These are phyloP conservation scores for Erythrolamprus reginae DNA, from an alignment of 2,113 vertebrate genomes.

Conservation along the genomic window DNA sequence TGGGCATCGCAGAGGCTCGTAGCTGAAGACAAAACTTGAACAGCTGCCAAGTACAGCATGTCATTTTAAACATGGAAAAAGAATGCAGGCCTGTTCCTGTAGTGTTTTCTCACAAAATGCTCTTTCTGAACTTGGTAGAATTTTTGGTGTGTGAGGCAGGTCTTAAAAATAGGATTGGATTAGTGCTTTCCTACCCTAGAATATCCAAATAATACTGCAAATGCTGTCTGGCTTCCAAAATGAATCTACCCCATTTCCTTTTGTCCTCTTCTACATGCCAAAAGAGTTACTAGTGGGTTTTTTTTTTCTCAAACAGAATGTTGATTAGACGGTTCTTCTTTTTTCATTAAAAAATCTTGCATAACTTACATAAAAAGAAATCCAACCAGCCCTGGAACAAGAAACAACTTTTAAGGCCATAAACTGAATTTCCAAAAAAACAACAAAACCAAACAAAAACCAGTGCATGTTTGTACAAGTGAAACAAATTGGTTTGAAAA, in stretches of 20 bases:
- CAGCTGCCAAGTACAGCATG: conserved; percentile 45
- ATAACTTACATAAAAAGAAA: not conserved
- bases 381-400: not conserved
- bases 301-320: not conserved
- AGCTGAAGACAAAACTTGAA: conserved; percentile 50
- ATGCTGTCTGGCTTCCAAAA: not conserved
- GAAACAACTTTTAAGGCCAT: not conserved
- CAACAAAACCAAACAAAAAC: not conserved
- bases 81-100: conserved; percentile 47
- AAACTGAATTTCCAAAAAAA: not conserved
- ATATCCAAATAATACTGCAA: not conserved
- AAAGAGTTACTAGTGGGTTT: not conserved
- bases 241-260: conserved; percentile 12
- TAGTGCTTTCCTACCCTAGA: not conserved
- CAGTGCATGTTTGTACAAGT: not conserved
- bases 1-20: conserved; percentile 36
- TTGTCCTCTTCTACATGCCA: conserved; percentile 14
- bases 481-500: not conserved
- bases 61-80: conserved; percentile 47
- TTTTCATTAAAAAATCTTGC: not conserved
- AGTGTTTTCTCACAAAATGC: conserved; percentile 35
- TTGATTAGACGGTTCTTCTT: not conserved
- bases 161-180: conserved; percentile 25
- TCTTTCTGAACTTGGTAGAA: not conserved
- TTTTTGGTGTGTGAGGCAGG: not conserved